Evolutionary conservation across 92 coral and sea anemone species (phyloP), one percentile per base, ranked within the genome.

Genomic region (Zoanthus gigantus): DNA sequence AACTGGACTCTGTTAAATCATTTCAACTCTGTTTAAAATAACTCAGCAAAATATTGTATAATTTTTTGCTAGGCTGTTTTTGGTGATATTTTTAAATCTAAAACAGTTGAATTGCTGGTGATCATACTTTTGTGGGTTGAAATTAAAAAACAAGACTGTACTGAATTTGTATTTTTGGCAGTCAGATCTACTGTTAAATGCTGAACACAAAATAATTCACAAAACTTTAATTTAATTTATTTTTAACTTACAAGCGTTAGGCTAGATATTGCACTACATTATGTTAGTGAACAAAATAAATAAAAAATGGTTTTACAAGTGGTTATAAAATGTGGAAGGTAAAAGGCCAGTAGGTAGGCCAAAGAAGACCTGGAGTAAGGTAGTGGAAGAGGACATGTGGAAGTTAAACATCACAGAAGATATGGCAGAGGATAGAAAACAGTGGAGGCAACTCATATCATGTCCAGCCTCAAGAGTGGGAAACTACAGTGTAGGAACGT

Each of bases 1-100:
- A 66, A 66, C 72, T 66, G 18, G 18, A 66, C 17, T 66, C 72
- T 66, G 72, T 66, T 32, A 66, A 66, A 56, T 77, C n/a, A 77
- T 77, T 77, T 53, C 68, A 77, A 77, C 67, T 52, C 53, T 53
- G 82, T 77, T 75, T 77, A 77, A 52, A 77, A 28, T 54, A 54
- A 9, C 67, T 30, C 68, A 77, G 82, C 82, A 53, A 77, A 29
- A 77, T 77, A 77, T 77, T 77, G 82, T 77, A 77, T 23, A 77
- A 52, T 77, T 77, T 77, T 77, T 42, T 77, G 68, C 47, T 53
- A 77, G 67, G 82, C 82, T 77, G 79, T 77, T 77, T 77, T 56
- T 48, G 47, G 52, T 63, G 30, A 23, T 23, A 16, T 74, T 74
- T 74, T 42, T 72, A 72, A 34, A 42, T 72, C 78, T 50, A 76